Evolutionary conservation across 2,113 vertebrate species (phyloP).

Genomic region (Campylomormyrus numenius): DNA sequence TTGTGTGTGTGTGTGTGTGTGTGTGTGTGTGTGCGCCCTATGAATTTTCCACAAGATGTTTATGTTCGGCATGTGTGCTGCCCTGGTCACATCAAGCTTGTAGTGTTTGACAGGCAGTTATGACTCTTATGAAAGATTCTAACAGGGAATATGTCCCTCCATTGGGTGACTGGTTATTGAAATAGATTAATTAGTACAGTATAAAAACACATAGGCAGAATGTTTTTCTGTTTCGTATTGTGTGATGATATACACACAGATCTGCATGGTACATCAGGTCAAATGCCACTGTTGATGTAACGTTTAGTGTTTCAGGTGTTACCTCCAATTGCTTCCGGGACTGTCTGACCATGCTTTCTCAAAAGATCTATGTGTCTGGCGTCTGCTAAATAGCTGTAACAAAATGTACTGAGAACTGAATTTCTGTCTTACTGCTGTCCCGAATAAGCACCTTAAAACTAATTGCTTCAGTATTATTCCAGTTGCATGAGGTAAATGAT

Average conservation of each 20-base stretch:
- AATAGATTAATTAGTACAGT: not conserved
- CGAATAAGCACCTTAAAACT: not conserved
- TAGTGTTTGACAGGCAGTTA: not conserved
- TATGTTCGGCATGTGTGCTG: too few relatives aligned
- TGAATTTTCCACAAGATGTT: too few relatives aligned
- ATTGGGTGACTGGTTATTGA: not conserved
- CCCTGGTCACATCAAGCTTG: not conserved
- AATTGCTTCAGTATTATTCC: not conserved
- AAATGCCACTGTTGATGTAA: not conserved
- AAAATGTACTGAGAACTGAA: not conserved
- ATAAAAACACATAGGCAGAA: not conserved
- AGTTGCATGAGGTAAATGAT: not conserved
- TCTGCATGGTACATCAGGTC: not conserved
- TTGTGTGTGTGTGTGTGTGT: too few relatives aligned
- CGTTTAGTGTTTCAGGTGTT: not conserved
- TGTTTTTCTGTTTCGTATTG: not conserved
- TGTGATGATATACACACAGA: not conserved
- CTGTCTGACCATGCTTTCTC: not conserved
- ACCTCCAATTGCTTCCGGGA: not conserved
- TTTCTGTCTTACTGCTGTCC: not conserved
- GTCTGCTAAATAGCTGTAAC: not conserved
- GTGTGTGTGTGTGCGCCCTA: too few relatives aligned
- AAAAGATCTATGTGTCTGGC: not conserved
- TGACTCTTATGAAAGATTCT: not conserved
- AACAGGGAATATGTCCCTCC: not conserved